Base-by-base conservation (phyloP, 1,140 invertebrate genomes). In the Aphidius ervi region DNA sequence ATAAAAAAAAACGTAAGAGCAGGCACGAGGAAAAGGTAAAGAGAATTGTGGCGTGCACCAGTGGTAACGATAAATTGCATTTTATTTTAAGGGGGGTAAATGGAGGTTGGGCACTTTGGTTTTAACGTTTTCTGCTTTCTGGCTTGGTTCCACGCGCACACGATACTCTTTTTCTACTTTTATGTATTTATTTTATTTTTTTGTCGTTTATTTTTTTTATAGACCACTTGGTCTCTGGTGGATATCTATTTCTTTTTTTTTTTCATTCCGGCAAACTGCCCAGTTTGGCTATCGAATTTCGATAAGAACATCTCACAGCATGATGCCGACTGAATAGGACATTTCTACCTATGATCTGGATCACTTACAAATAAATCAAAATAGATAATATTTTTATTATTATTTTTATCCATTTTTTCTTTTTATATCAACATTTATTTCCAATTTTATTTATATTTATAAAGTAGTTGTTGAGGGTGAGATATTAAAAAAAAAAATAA, bases 1-100 rank as follows among this genome's bases (percentile, higher is more conserved):
- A 43, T 40, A 48, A 40, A 45, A 6, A 43, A 46, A 48, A 40
- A 56, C 5, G 43, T 9, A 45, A 50, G n/a, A 42, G 48, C 16
- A 57, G 46, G 41, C 43, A 43, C 42, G 45, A 52, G 47, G 53
- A 23, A 47, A 53, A 42, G 16, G 31, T n/a, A 6, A 48, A 62
- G 53, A 57, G 52, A 69, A 63, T 59, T 48, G 58, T 46, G 66
- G 42, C 31, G 23, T 41, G 61, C 60, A 68, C 63, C 59, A 61
- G 64, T 68, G 65, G 68, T 75, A 71, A 72, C 68, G 69, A 71
- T 73, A 76, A 75, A 76, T 74, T 75, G 68, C 69, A 73, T 76
- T 76, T 52, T 72, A 69, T 64, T 65, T 65, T 64, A 50, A 62
- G 68, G 68, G 68, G 63, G 61, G 59, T 58, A 64, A 23, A 65